Conservation (phyloP, 1,140 invertebrate species). For the Monomorium pharaonis region DNA sequence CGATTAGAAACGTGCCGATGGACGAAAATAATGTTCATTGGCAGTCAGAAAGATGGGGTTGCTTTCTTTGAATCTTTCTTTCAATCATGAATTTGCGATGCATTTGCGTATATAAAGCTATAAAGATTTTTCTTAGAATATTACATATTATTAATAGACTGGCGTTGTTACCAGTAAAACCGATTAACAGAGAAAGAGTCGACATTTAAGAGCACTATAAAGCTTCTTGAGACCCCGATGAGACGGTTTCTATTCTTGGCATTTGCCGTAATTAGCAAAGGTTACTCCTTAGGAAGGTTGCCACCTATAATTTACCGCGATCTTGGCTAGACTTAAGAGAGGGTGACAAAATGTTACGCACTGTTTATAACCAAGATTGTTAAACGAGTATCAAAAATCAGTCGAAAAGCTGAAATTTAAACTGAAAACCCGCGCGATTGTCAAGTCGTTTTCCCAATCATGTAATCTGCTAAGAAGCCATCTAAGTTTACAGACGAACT, state of each 20-base stretch:
- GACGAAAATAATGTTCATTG: background rate
- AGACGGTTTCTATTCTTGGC: conserved; percentile 6
- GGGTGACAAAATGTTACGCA: background rate
- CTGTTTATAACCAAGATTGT: background rate
- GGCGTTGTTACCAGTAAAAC: background rate
- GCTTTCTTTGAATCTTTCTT: background rate
- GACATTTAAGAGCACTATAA: background rate
- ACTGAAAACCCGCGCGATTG: conserved; percentile 70
- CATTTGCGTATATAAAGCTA: too few species aligned
- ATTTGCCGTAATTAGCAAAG: conserved; percentile 60
- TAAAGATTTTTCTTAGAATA: background rate
- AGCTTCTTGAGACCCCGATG: background rate
- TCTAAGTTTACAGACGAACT: conserved; percentile 73
- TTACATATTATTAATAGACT: too few species aligned
- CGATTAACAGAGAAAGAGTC: background rate
- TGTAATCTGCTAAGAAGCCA: conserved; percentile 76
- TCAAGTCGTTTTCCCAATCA: conserved; percentile 61
- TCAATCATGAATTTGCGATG: background rate
- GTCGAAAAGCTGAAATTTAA: background rate
- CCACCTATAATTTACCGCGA: background rate
- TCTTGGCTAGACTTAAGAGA: background rate
- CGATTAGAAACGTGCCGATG: background rate
- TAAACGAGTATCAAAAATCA: conserved; percentile 19
- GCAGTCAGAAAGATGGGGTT: background rate
- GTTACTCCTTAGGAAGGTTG: conserved; percentile 10